A percentile compares a stretch with the other conserved stretches of the same genome.
Conservation (phyloP, 2,113 vertebrate genomes). For the Sapajus apella region DNA sequence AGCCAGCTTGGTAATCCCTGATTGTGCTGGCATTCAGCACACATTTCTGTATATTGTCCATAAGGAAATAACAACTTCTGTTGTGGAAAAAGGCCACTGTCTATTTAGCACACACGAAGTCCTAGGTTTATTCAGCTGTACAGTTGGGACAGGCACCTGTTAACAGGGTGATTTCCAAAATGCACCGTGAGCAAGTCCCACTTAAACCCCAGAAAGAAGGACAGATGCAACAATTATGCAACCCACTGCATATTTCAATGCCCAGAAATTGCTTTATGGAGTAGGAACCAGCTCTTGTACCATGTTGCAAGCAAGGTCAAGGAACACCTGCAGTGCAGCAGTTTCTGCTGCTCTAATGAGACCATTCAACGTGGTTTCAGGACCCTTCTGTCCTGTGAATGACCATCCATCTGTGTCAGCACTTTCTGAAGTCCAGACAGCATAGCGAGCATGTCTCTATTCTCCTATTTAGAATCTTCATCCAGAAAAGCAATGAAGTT, state of each 20-base stretch:
- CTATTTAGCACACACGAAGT: conserved; percentile 63
- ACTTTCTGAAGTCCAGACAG: not conserved
- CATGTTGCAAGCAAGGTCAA: not conserved
- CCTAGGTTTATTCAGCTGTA: conserved; percentile 61
- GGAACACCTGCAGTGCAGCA: not conserved
- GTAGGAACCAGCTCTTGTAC: not conserved
- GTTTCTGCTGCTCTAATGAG: not conserved
- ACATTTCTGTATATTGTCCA: conserved; percentile 33
- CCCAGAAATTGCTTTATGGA: not conserved
- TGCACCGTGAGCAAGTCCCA: not conserved
- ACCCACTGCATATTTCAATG: not conserved
- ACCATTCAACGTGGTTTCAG: not conserved
- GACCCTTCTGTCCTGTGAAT: not conserved
- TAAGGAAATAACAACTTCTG: conserved; percentile 48
- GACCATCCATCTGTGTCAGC: not conserved
- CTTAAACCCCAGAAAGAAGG: conserved; percentile 35
- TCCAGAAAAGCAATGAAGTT: not conserved
- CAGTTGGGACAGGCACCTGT: conserved; percentile 63
- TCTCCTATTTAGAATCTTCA: conserved; percentile 12
- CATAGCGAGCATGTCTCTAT: not conserved
- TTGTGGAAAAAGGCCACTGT: conserved; percentile 62
- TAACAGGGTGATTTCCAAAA: conserved; percentile 52
- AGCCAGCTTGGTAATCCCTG: conserved; percentile 16
- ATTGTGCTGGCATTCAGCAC: conserved; percentile 44
- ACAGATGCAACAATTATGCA: conserved; percentile 25